phyloP scores from a whole-genome alignment of 2,797 vertebrate genomes.

The Serranus cabrilla region DNA sequence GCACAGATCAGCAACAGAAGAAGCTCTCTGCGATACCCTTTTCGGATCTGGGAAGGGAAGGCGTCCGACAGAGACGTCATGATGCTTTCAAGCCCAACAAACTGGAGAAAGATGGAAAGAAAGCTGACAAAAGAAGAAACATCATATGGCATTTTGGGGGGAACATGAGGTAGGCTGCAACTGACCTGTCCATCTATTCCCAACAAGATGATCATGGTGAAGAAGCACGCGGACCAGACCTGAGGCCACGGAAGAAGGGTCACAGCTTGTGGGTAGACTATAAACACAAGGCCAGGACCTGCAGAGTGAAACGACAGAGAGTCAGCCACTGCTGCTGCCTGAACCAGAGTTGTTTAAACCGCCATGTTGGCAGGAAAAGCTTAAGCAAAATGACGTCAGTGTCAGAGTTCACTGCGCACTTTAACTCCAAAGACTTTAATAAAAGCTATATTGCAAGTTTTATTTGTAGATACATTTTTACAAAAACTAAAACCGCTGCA shows the following conservation, averaged over 20 bases:
- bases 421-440: too few species aligned
- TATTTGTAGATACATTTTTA: too few species aligned
- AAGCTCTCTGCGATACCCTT: constrained; percentile 86
- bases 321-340: too few species aligned
- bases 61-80: constrained; percentile 90
- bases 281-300: constrained; percentile 85
- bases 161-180: not conserved
- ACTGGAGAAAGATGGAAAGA: constrained; percentile 77
- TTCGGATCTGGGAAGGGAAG: constrained; percentile 87
- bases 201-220: constrained; percentile 83
- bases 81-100: constrained; percentile 91
- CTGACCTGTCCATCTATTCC: constrained; percentile 82
- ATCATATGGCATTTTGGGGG: not conserved
- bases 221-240: constrained; percentile 83
- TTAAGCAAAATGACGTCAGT: too few species aligned
- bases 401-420: too few species aligned
- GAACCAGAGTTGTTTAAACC: too few species aligned
- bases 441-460: too few species aligned
- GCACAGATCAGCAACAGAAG: constrained; percentile 85
- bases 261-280: constrained; percentile 84
- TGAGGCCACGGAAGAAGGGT: constrained; percentile 81
- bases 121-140: not conserved
- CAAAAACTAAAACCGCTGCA: too few species aligned
- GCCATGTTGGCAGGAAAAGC: too few species aligned
- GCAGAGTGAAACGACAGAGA: constrained; percentile 17